Evolutionary conservation across 1,140 invertebrate species (phyloP).

Genomic region (Bombus pyrosoma): DNA sequence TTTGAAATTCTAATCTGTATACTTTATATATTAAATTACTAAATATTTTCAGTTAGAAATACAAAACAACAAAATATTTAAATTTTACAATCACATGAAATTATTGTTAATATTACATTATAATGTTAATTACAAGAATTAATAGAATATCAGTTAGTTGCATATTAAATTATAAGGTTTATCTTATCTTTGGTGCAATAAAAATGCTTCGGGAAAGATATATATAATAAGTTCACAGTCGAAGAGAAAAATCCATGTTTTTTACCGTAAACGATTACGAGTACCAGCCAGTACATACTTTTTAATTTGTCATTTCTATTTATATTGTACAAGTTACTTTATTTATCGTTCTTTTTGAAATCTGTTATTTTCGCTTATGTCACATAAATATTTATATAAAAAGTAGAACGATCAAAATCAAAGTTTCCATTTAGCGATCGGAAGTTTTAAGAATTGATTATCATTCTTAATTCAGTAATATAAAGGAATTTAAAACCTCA

Average conservation of each 20-base stretch:
- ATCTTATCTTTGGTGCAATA: constrained; percentile 30
- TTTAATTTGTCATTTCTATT: constrained; percentile 23
- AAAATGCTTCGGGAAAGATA: not conserved
- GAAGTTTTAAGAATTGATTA: not conserved
- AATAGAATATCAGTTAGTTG: not conserved
- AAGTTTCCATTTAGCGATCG: too few relatives aligned
- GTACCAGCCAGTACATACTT: not conserved
- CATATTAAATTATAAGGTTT: constrained; percentile 3
- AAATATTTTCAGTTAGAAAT: not conserved
- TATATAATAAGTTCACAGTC: not conserved
- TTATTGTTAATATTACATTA: not conserved
- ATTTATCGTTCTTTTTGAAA: not conserved
- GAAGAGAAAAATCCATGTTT: not conserved
- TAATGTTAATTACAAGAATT: not conserved
- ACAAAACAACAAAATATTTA: not conserved
- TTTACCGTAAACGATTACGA: not conserved
- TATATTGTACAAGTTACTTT: not conserved
- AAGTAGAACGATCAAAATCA: not conserved
- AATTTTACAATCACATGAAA: not conserved
- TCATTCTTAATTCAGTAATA: not conserved
- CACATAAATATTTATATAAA: not conserved
- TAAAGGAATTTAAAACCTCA: constrained; percentile 21
- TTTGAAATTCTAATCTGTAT: not conserved
- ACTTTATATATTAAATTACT: not conserved
- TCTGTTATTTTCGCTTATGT: not conserved